Evolutionary conservation across 1,140 invertebrate species (phyloP).

Genomic region (Brachionus paranguensis): DNA sequence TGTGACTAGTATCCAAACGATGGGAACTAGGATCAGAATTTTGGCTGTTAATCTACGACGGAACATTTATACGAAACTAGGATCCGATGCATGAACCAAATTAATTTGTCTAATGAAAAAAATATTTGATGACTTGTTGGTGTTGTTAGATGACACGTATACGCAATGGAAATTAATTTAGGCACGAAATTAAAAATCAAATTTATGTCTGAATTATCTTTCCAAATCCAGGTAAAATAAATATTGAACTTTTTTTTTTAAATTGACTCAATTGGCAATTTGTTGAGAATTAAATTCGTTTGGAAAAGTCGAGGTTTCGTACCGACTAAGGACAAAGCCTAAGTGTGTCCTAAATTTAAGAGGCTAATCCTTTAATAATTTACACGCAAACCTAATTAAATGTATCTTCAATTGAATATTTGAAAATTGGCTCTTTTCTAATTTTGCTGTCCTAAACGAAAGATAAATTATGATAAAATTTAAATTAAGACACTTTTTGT

Average conservation of each 20-base stretch:
- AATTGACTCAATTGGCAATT: background rate
- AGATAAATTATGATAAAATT: background rate
- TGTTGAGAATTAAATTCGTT: background rate
- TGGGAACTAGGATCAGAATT: constrained; percentile 1
- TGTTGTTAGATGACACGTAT: background rate
- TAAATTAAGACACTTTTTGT: background rate
- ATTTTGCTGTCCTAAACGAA: background rate
- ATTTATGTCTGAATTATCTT: background rate
- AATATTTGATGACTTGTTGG: background rate
- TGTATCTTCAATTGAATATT: background rate
- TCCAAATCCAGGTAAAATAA: background rate
- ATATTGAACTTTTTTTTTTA: background rate
- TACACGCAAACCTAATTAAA: background rate
- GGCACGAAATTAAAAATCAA: background rate
- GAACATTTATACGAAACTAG: constrained; percentile 7
- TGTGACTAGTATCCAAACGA: constrained; percentile 1
- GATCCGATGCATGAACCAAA: background rate
- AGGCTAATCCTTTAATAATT: background rate
- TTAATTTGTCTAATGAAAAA: background rate
- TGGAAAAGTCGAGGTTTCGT: background rate
- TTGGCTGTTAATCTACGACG: constrained; percentile 9
- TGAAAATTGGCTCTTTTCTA: background rate
- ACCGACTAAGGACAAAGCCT: background rate
- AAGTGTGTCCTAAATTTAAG: background rate
- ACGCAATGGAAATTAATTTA: background rate